A percentile compares a stretch with the other conserved stretches of the same genome.
Conservation (phyloP, 2,888 invertebrate species). For the Elegia similella region DNA sequence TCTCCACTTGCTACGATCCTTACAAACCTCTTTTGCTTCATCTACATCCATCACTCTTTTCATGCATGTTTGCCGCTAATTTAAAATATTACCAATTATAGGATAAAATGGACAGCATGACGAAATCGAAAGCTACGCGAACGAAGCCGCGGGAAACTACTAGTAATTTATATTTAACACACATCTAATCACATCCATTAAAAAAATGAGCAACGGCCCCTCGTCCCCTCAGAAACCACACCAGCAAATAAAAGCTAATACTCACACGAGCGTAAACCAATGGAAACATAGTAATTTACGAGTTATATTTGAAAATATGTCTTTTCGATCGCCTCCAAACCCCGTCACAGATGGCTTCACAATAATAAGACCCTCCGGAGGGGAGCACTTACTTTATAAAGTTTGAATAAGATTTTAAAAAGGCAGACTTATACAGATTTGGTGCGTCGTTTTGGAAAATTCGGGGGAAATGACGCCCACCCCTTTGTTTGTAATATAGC, state of each 20-base stretch:
- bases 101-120: too few species aligned
- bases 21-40: too few species aligned
- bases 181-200: neutral
- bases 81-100: too few species aligned
- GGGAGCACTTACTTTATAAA: slow-evolving; percentile 77
- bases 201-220: neutral
- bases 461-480: slow-evolving; percentile 36
- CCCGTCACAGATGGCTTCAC: slow-evolving; percentile 79
- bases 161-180: too few species aligned
- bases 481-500: slow-evolving; percentile 16
- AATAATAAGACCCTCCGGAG: slow-evolving; percentile 70
- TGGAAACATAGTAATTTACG: slow-evolving; percentile 78
- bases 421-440: slow-evolving; percentile 60
- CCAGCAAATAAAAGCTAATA: slow-evolving; percentile 71
- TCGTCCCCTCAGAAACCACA: slow-evolving; percentile 48
- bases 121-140: too few species aligned
- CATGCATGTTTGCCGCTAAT: too few species aligned
- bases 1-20: too few species aligned
- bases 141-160: too few species aligned
- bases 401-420: slow-evolving; percentile 81
- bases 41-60: too few species aligned
- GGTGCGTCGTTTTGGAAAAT: slow-evolving; percentile 46
- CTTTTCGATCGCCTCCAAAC: slow-evolving; percentile 68
- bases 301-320: slow-evolving; percentile 81
- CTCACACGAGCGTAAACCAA: slow-evolving; percentile 78